These are phyloP conservation scores for Centrocercus urophasianus DNA, from an alignment of 2,113 vertebrate genomes.

Conservation along the genomic window DNA sequence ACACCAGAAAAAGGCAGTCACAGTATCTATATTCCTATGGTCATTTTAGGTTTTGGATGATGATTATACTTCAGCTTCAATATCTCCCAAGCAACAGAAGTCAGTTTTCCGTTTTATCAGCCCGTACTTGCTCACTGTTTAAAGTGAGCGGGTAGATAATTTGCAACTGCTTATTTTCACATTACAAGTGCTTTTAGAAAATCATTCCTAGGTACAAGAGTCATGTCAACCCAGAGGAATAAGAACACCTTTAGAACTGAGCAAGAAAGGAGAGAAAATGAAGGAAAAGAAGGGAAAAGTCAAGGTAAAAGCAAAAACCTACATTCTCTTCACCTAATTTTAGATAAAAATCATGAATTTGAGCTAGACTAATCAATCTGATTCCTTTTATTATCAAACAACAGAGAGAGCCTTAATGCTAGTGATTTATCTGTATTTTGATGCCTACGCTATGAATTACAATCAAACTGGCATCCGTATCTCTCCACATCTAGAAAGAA, in stretches of 20 bases:
- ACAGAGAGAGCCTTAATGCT: background rate
- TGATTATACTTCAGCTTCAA: background rate
- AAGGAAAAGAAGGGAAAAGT: background rate
- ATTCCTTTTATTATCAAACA: background rate
- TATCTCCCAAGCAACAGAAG: background rate
- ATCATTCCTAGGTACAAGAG: background rate
- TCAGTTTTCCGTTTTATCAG: background rate
- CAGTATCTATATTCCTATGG: background rate
- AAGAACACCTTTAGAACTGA: background rate
- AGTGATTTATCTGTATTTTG: background rate
- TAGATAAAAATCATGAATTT: background rate
- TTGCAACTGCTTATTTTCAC: background rate
- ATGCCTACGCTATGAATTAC: background rate
- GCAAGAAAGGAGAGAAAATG: background rate
- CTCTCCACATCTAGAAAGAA: background rate
- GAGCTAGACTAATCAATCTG: background rate
- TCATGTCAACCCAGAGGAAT: background rate
- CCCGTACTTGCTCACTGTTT: background rate
- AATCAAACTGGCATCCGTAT: background rate
- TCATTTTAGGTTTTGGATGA: background rate
- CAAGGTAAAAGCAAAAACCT: background rate
- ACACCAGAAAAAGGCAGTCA: background rate
- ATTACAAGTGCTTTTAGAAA: background rate
- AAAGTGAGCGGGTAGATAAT: background rate
- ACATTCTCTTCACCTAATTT: background rate